phyloP scores from a whole-genome alignment of 2,888 invertebrate genomes.

The Drosophila buzzatii region DNA sequence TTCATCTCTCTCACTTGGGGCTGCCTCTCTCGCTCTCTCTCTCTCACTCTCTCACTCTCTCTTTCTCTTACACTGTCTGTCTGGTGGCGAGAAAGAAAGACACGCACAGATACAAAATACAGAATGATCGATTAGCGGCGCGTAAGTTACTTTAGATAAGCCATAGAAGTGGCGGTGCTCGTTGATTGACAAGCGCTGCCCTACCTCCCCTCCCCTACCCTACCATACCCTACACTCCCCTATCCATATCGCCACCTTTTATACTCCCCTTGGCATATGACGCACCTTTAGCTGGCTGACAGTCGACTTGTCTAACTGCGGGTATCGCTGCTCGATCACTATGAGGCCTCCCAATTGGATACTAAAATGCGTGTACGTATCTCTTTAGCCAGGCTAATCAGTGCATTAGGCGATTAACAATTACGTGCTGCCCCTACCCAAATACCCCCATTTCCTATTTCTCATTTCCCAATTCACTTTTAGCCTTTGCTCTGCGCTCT shows the following conservation, averaged over 20 bases:
- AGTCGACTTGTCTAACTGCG: constrained; percentile 27
- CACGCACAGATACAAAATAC: constrained; percentile 32
- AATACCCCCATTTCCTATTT: constrained; percentile 4
- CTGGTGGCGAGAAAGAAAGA: constrained; percentile 19
- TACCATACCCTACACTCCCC: background rate
- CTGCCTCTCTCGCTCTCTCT: background rate
- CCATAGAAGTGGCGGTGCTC: constrained; percentile 65
- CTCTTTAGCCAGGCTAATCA: constrained; percentile 49
- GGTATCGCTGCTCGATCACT: constrained; percentile 28
- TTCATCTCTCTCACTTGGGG: constrained; percentile 23
- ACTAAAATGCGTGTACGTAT: constrained; percentile 22
- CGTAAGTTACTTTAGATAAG: constrained; percentile 65
- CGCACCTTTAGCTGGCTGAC: constrained; percentile 28
- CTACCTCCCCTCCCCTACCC: too few relatives aligned
- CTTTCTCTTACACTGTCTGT: background rate
- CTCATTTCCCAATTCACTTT: constrained; percentile 2
- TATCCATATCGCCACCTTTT: background rate
- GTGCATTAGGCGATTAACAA: constrained; percentile 53
- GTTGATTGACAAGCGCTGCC: constrained; percentile 59
- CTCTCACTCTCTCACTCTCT: background rate
- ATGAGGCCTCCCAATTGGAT: constrained; percentile 23
- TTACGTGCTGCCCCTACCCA: constrained; percentile 19
- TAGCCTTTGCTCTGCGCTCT: constrained; percentile 1
- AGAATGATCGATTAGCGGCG: constrained; percentile 65
- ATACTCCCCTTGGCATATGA: constrained; percentile 24